Base-by-base conservation (phyloP, 2,113 vertebrate species). In the Bos javanicus region DNA sequence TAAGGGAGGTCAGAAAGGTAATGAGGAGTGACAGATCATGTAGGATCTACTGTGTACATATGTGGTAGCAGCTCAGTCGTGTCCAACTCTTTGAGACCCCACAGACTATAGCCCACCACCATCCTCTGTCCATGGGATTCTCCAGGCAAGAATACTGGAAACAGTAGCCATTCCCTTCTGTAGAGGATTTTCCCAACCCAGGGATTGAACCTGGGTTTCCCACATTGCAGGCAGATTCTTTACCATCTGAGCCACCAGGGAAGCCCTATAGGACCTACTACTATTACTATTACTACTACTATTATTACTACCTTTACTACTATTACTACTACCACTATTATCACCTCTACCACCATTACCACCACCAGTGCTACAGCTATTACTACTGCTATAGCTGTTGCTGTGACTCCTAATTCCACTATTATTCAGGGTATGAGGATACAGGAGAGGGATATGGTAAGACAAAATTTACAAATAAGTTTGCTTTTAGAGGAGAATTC, bases 11-110 rank as follows among this genome's bases (percentile, higher is more conserved):
- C 26, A 50, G 71, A 43, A 19, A 57, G 81, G 39, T 14, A n/a
- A 39, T 0, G 1, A 39, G 2, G 6, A 33, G 12, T 16, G 17
- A 19, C 50, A 2, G 8, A 23, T 15, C n/a, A 23, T 19, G 26
- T 15, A 33, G 8, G 48, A 48, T 78, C 28, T 39, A 10, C 74
- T 46, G 71, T 74, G 71, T 7, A 25, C 21, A 23, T 74, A 43
- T 14, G 36, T 74, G 71, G 25, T 23, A 74, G 71, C 7, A 39
- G 36, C 71, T 74, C 36, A 43, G 71, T 43, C 11, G 0, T 43
- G 71, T 43, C 71, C 71, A 43, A 2, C 36, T 74, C 71, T 74
- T 39, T 39, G 71, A 25, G 36, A 43, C 36, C 71, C 4, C 36
- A 43, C 0, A 0, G 71, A 74, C 71, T 74, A 36, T 4, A 74